A percentile compares a stretch with the other conserved stretches of the same genome.
Conservation (phyloP, 2,113 vertebrate genomes). For the Ancistrus triradiatus region DNA sequence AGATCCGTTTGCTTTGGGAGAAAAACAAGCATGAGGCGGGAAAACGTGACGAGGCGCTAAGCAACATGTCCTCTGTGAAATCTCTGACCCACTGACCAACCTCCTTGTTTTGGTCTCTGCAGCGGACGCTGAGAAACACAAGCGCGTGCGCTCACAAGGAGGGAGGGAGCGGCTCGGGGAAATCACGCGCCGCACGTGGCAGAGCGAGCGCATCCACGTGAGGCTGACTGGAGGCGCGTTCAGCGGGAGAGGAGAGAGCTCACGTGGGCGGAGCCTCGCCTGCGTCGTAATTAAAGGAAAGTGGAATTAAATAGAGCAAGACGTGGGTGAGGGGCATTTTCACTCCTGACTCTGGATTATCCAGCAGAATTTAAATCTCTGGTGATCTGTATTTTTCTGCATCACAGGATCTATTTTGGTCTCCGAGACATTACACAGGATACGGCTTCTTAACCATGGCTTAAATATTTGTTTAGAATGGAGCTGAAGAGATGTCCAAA, state of each 20-base stretch:
- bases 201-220: constrained; percentile 65
- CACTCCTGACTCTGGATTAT: not conserved
- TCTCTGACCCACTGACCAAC: constrained; percentile 76
- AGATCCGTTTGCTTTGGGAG: not conserved
- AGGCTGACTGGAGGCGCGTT: constrained; percentile 52
- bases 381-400: too few relatives aligned
- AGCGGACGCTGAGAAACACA: constrained; percentile 51
- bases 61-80: constrained; percentile 48
- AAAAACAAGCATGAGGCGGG: constrained; percentile 51
- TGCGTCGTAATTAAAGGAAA: constrained; percentile 39
- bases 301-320: constrained; percentile 34
- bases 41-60: constrained; percentile 63
- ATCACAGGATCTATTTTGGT: too few relatives aligned
- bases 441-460: too few relatives aligned
- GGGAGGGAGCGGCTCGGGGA: constrained; percentile 41
- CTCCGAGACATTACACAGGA: too few relatives aligned
- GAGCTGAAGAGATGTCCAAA: too few relatives aligned
- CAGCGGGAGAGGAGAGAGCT: constrained; percentile 17
- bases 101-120: constrained; percentile 56
- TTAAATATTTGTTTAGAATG: too few relatives aligned
- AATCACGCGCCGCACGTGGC: constrained; percentile 73
- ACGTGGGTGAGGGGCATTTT: constrained; percentile 15
- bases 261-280: constrained; percentile 31
- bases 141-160: not conserved
- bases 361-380: constrained; percentile 13